A percentile compares a stretch with the other conserved stretches of the same genome.
phyloP scores from a whole-genome alignment of 1,140 invertebrate genomes.

The Semibalanus balanoides region DNA sequence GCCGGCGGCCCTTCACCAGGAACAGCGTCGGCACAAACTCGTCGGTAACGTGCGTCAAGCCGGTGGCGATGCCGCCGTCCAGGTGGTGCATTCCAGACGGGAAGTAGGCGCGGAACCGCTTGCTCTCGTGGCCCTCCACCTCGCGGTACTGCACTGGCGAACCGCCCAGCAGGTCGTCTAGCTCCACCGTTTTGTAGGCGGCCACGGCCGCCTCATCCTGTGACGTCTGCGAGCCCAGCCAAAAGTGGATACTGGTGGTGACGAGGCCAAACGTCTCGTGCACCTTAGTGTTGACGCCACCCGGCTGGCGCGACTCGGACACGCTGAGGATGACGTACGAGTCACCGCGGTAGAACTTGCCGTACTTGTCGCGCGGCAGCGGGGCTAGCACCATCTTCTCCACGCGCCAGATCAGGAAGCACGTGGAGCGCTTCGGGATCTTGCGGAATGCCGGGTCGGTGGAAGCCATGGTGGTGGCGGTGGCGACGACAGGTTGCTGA shows the following conservation, averaged over 20 bases:
- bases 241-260: slow-evolving; percentile 63
- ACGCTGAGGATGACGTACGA: slow-evolving; percentile 73
- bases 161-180: slow-evolving; percentile 61
- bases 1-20: slow-evolving; percentile 50
- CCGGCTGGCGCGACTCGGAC: slow-evolving; percentile 34
- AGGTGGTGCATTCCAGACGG: slow-evolving; percentile 47
- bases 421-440: slow-evolving; percentile 50
- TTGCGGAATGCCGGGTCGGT: slow-evolving; percentile 47
- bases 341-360: slow-evolving; percentile 68
- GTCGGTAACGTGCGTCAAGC: slow-evolving; percentile 37
- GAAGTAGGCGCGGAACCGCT: slow-evolving; percentile 71
- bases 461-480: background rate
- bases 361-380: slow-evolving; percentile 61
- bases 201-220: slow-evolving; percentile 61
- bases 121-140: slow-evolving; percentile 62
- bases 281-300: background rate
- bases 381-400: slow-evolving; percentile 65
- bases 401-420: slow-evolving; percentile 65
- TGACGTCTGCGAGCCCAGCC: slow-evolving; percentile 62
- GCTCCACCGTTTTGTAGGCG: slow-evolving; percentile 67
- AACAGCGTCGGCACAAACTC: slow-evolving; percentile 43
- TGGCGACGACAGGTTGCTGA: too few relatives aligned
- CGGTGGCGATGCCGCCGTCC: slow-evolving; percentile 41
- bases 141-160: slow-evolving; percentile 64
- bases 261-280: slow-evolving; percentile 23